phyloP scores from a whole-genome alignment of 1,140 invertebrate species.

The Charaxes varanes region DNA sequence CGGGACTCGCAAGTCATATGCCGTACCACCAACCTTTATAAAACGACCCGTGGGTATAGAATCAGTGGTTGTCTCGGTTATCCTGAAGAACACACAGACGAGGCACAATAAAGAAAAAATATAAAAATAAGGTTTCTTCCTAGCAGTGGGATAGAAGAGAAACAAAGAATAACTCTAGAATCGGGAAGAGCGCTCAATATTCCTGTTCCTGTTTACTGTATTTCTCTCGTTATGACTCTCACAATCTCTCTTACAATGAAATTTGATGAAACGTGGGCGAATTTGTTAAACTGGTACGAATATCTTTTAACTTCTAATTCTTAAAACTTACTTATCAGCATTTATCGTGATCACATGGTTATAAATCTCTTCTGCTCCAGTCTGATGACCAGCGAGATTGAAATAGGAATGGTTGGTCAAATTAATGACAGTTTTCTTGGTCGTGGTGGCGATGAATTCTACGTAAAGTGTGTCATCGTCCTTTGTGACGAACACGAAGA shows the following conservation, averaged over 20 bases:
- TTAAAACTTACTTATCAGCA: slow-evolving; percentile 76
- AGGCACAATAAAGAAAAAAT: too few relatives aligned
- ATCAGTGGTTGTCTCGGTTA: slow-evolving; percentile 82
- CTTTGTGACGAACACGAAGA: too few relatives aligned
- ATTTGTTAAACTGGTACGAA: background rate
- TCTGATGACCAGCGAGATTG: slow-evolving; percentile 89
- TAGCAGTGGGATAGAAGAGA: too few relatives aligned
- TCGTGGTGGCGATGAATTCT: slow-evolving; percentile 82
- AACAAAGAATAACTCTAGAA: too few relatives aligned
- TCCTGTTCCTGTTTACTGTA: background rate
- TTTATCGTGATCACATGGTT: slow-evolving; percentile 85
- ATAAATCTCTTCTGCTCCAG: slow-evolving; percentile 75
- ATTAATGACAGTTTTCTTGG: slow-evolving; percentile 89
- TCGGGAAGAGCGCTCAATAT: too few relatives aligned
- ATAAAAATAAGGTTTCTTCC: too few relatives aligned
- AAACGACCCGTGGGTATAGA: slow-evolving; percentile 88
- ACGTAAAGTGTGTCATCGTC: slow-evolving; percentile 83
- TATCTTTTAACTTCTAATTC: too few relatives aligned
- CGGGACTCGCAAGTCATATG: slow-evolving; percentile 81
- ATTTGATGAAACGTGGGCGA: too few relatives aligned
- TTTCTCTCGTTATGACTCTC: too few relatives aligned
- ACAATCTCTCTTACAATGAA: too few relatives aligned
- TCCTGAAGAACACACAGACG: too few relatives aligned
- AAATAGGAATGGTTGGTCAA: slow-evolving; percentile 96
- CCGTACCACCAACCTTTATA: slow-evolving; percentile 76